phyloP scores from a whole-genome alignment of 2,797 vertebrate genomes.

The Crenuchus spilurus region DNA sequence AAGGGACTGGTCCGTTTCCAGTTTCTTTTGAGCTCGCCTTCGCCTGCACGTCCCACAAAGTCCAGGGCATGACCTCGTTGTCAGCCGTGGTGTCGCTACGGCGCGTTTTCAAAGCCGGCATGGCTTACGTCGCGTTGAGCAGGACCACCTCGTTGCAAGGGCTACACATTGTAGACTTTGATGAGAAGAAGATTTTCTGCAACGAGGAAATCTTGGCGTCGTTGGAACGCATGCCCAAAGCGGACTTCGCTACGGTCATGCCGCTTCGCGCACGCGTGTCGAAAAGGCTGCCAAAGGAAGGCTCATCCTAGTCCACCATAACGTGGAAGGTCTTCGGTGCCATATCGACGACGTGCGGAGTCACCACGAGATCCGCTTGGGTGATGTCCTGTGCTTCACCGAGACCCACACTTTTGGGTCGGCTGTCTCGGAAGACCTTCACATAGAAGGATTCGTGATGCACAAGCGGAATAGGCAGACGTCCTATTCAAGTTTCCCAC shows the following conservation, averaged over 20 bases:
- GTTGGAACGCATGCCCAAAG: background rate
- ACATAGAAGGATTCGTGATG: conserved; percentile 37
- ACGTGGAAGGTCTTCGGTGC: background rate
- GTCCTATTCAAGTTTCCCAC: too few species aligned
- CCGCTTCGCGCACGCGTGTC: background rate
- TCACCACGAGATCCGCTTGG: background rate
- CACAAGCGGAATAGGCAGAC: conserved; percentile 1
- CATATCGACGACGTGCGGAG: background rate
- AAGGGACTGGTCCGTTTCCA: background rate
- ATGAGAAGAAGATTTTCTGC: background rate
- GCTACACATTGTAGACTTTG: background rate
- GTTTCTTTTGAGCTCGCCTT: conserved; percentile 34
- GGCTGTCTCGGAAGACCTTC: conserved; percentile 29
- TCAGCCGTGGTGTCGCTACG: background rate
- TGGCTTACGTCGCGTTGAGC: background rate
- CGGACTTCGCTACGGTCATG: background rate
- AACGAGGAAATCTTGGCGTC: background rate
- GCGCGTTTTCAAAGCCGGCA: background rate
- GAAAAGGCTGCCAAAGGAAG: background rate
- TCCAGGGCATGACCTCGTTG: background rate
- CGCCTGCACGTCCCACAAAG: conserved; percentile 15
- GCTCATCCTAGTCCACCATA: background rate
- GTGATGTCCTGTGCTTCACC: conserved; percentile 41
- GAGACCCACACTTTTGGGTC: conserved; percentile 44
- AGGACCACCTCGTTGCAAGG: background rate